Evolutionary conservation across 92 coral and sea anemone genomes (phyloP).

Genomic region (Epizoanthus rinbou): DNA sequence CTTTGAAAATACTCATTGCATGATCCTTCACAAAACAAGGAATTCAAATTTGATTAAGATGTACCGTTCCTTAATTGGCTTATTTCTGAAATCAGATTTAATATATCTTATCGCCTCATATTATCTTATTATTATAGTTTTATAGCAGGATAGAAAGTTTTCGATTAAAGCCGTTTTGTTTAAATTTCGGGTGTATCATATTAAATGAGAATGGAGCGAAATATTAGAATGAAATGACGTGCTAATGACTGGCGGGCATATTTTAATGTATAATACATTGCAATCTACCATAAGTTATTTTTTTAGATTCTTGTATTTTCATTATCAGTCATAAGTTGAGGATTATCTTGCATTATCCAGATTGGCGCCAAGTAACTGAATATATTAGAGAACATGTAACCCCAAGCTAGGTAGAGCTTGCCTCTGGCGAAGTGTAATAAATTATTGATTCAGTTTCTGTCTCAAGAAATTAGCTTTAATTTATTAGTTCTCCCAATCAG

Average conservation of each 20-base stretch:
- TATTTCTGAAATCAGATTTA: constrained; percentile 1
- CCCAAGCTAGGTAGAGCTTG: constrained; percentile 7
- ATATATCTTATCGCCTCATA: constrained; percentile 4
- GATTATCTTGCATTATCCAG: constrained; percentile 10
- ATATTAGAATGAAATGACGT: background rate
- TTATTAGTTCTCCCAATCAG: background rate
- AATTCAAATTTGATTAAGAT: constrained; percentile 39
- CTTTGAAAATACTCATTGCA: background rate
- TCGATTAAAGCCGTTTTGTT: background rate
- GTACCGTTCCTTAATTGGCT: constrained; percentile 35
- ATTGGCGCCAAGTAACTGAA: background rate
- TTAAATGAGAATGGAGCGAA: background rate
- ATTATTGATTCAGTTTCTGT: background rate
- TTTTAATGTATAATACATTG: background rate
- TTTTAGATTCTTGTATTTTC: background rate
- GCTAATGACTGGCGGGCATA: background rate
- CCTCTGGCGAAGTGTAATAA: constrained; percentile 26
- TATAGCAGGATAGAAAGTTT: constrained; percentile 8
- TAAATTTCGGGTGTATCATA: background rate
- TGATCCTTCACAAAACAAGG: constrained; percentile 22
- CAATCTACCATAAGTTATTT: background rate
- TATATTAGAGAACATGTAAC: too few species aligned
- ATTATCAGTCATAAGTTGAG: background rate
- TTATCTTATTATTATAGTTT: constrained; percentile 3
- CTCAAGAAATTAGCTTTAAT: background rate